Evolutionary conservation across 64 coral and sea anemone genomes (phyloP).

Genomic region (Hydrozoanthus tunicans): DNA sequence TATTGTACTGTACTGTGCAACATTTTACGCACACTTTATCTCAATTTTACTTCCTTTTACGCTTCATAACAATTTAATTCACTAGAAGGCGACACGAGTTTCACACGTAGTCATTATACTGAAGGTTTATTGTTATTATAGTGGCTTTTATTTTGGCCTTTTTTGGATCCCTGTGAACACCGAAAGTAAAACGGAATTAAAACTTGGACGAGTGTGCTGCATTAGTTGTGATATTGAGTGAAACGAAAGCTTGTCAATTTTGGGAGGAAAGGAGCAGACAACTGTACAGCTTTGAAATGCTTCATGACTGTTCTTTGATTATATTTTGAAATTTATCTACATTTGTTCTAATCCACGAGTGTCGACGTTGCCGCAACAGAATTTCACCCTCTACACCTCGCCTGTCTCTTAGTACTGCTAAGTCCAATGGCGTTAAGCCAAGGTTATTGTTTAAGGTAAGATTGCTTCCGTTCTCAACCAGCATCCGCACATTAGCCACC

Average conservation of each 20-base stretch:
- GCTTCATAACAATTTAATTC: no score
- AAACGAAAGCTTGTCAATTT: neutral
- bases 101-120: no score
- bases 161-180: no score
- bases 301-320: neutral
- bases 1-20: no score
- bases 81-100: no score
- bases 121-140: no score
- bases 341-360: constrained; percentile 21
- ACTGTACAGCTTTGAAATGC: neutral
- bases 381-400: neutral
- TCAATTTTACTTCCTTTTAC: no score
- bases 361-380: neutral
- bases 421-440: constrained; percentile 12
- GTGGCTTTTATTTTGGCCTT: no score
- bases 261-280: neutral
- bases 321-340: neutral
- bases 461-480: constrained; percentile 14
- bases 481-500: neutral
- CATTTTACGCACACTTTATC: no score
- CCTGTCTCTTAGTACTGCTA: neutral
- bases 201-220: no score
- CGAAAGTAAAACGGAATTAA: no score
- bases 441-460: neutral
- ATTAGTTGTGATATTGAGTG: no score